Base-by-base conservation (phyloP, 2,888 invertebrate species). In the Panopea generosa region DNA sequence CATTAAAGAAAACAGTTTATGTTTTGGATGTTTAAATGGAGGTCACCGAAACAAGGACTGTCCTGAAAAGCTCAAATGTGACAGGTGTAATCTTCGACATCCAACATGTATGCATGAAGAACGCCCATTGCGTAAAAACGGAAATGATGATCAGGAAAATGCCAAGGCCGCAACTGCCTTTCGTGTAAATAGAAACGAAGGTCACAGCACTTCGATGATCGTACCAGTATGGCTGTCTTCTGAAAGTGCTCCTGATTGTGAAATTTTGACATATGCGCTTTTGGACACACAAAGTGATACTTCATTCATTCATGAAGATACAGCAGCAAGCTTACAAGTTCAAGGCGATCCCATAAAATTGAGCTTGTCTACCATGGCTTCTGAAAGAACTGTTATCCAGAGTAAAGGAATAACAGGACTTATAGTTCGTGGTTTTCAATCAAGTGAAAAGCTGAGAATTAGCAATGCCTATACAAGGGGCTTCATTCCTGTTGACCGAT, bases 101-200 rank as follows among this genome's bases (percentile, higher is more conserved):
- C 67, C 67, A 18, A 38, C 67, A 20, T 67, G 67, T 67, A 40
- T 67, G 38, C 67, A 59, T 59, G 59, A 67, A 49, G 49, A 59
- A 26, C 29, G 59, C 2, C 24, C 49, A 16, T 9, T n/a, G 11
- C 24, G 16, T 9, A 47, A 16, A 14, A 27, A 27, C 24, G 11
- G 26, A 6, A 24, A 16, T 16, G 27, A 11, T n/a, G 9, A 45
- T 18, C 9, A n/a, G 2, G 29, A 18, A 20, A 20, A 29, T 16
- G 24, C 4, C 18, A 61, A 26, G 4, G 26, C 40, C 11, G 47
- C 47, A 22, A n/a, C 56, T 2, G 20, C 56, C 26, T 20, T 33
- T 27, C 20, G 66, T 20, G 18, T 24, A 33, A 40, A 38, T 38
- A 50, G 52, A 38, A 53, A 40, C 22, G 43, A 26, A n/a, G 24